These are phyloP conservation scores for Halcyon senegalensis DNA, from an alignment of 2,113 vertebrate genomes.

Conservation along the genomic window DNA sequence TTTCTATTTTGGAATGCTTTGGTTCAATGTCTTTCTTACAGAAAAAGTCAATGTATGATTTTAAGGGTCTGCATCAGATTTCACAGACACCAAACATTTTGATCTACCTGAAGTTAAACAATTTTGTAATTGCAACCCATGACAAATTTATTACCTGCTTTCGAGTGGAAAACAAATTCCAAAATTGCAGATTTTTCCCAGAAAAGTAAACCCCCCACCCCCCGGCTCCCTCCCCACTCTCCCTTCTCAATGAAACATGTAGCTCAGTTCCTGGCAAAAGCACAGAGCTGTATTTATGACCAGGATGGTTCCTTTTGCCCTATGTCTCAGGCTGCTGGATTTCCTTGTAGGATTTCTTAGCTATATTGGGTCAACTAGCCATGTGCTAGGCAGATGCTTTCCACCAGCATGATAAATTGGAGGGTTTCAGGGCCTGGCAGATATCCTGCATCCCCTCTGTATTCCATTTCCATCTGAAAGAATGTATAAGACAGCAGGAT, in stretches of 20 bases:
- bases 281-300: background rate
- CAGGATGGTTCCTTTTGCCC: background rate
- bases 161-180: background rate
- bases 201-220: background rate
- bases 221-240: background rate
- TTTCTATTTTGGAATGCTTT: background rate
- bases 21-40: background rate
- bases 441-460: background rate
- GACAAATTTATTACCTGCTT: background rate
- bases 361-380: background rate
- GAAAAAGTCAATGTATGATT: background rate
- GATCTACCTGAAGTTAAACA: background rate
- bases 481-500: background rate
- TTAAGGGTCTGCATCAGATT: background rate
- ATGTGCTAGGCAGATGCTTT: slow-evolving; percentile 4
- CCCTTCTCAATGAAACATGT: background rate
- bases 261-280: background rate
- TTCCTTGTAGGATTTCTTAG: background rate
- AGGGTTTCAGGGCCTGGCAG: background rate
- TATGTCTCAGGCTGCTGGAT: background rate
- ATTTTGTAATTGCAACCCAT: background rate
- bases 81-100: background rate
- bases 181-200: background rate
- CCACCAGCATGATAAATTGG: fast-evolving
- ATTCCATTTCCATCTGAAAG: fast-evolving